phyloP scores from a whole-genome alignment of 2,797 vertebrate genomes.

The Simalia tracyae region DNA sequence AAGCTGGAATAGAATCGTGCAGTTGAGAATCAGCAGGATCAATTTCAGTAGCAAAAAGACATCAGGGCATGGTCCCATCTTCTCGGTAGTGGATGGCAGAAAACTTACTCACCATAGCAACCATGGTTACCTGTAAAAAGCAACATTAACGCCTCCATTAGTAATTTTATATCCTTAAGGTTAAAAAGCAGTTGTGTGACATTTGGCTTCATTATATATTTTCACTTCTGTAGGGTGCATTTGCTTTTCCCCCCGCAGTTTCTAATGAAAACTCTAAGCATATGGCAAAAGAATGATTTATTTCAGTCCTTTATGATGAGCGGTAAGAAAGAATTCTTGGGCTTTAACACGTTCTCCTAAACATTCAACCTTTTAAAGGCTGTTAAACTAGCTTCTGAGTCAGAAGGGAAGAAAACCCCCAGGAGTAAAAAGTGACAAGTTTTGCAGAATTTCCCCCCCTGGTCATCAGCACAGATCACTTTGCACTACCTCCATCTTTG shows the following conservation, averaged over 20 bases:
- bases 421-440: not conserved
- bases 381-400: slow-evolving; percentile 22
- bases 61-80: slow-evolving; percentile 55
- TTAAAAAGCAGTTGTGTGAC: slow-evolving; percentile 61
- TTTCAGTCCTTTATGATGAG: slow-evolving; percentile 39
- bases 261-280: slow-evolving; percentile 53
- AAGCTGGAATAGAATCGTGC: not conserved
- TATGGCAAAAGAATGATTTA: slow-evolving; percentile 59
- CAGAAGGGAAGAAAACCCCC: not conserved
- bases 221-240: slow-evolving; percentile 53
- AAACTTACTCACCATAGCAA: slow-evolving; percentile 73
- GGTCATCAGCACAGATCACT: too few species aligned
- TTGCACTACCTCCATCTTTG: too few species aligned
- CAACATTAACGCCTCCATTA: slow-evolving; percentile 68
- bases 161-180: slow-evolving; percentile 65
- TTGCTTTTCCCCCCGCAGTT: not conserved
- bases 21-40: slow-evolving; percentile 41
- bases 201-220: slow-evolving; percentile 57
- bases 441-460: not conserved
- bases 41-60: slow-evolving; percentile 59
- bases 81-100: slow-evolving; percentile 67
- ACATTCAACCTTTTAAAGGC: not conserved
- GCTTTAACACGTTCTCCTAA: slow-evolving; percentile 26
- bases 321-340: not conserved
- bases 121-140: slow-evolving; percentile 66